These are phyloP conservation scores for Dynastes maya DNA, from an alignment of 2,888 invertebrate genomes.

Conservation along the genomic window DNA sequence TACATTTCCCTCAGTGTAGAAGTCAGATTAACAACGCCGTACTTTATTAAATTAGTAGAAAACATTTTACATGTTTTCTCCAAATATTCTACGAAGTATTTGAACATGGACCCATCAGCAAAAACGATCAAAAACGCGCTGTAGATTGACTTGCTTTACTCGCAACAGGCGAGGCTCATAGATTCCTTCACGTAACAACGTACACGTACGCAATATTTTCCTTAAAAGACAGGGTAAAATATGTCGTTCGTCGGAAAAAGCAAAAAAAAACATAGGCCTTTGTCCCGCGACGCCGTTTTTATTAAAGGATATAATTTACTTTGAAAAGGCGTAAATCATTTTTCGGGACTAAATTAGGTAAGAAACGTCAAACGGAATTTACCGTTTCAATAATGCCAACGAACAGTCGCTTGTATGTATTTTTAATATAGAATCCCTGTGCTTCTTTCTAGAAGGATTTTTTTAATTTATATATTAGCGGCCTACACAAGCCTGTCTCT, in stretches of 20 bases:
- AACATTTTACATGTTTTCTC: too few relatives aligned
- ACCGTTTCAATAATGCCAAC: conserved; percentile 32
- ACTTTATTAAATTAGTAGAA: too few relatives aligned
- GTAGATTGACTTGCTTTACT: conserved; percentile 1
- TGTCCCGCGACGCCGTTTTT: conserved; percentile 29
- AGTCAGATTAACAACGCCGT: too few relatives aligned
- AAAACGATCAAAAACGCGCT: too few relatives aligned
- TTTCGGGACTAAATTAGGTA: conserved; percentile 34
- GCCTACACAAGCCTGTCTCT: too few relatives aligned
- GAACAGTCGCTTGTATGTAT: background rate
- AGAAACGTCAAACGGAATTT: conserved; percentile 37
- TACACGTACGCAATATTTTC: background rate
- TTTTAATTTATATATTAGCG: conserved; percentile 14
- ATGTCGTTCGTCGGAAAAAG: background rate
- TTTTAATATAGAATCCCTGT: conserved; percentile 14
- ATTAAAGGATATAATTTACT: conserved; percentile 41
- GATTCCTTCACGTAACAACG: background rate
- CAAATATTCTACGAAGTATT: too few relatives aligned
- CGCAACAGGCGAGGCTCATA: background rate
- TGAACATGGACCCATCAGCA: too few relatives aligned
- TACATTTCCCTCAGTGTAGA: too few relatives aligned
- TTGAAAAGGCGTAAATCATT: conserved; percentile 44
- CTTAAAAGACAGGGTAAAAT: background rate
- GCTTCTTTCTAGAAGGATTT: background rate
- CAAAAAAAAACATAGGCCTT: conserved; percentile 5